phyloP scores from a whole-genome alignment of 92 coral and sea anemone species.

The Phenganax stokvisi region DNA sequence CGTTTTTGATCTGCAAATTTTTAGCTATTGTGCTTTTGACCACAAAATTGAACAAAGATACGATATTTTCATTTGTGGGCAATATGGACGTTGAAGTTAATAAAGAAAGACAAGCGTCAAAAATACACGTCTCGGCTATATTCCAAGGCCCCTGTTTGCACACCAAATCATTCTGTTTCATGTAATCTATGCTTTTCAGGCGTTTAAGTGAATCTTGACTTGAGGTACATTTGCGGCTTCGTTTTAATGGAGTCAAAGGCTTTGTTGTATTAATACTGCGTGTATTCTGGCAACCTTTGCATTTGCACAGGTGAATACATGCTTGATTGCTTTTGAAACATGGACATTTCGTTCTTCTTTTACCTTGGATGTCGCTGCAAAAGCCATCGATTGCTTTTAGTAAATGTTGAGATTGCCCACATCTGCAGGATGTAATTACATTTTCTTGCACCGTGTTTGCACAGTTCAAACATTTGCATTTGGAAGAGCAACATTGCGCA shows the following conservation, averaged over 20 bases:
- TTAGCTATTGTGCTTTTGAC: constrained; percentile 21
- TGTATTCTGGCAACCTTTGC: constrained; percentile 30
- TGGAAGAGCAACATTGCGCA: constrained; percentile 20
- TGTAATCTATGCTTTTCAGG: background rate
- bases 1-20: constrained; percentile 4
- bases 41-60: constrained; percentile 30
- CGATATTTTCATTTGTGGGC: constrained; percentile 38
- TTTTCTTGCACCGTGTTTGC: constrained; percentile 7
- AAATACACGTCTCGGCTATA: constrained; percentile 43
- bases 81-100: constrained; percentile 35
- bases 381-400: background rate
- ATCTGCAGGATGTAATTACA: constrained; percentile 25
- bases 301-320: constrained; percentile 24
- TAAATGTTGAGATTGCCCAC: constrained; percentile 9
- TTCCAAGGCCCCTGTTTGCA: constrained; percentile 37
- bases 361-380: constrained; percentile 28
- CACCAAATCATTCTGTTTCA: background rate
- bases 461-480: constrained; percentile 44
- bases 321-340: constrained; percentile 22
- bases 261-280: background rate
- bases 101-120: constrained; percentile 40
- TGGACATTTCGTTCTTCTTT: constrained; percentile 44
- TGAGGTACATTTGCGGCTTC: background rate
- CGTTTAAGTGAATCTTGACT: background rate
- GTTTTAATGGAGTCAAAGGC: background rate